Evolutionary conservation across 2,888 invertebrate genomes (phyloP).

Genomic region (Drosophila niveifrons): DNA sequence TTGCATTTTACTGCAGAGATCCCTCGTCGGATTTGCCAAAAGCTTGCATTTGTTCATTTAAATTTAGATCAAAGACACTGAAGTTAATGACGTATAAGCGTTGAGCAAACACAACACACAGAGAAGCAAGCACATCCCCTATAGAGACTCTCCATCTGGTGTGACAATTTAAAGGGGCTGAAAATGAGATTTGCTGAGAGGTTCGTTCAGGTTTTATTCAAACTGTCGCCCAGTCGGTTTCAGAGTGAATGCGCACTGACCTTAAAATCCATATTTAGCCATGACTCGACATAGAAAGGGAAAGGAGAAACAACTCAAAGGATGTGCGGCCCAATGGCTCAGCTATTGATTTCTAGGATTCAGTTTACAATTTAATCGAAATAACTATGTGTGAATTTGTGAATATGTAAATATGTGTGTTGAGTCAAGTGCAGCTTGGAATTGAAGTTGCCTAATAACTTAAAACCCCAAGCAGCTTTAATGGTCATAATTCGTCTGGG

Average conservation of each 20-base stretch:
- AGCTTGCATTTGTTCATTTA: slow-evolving; percentile 31
- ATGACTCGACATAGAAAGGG: slow-evolving; percentile 4
- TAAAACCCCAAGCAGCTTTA: slow-evolving; percentile 76
- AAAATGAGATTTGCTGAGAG: not conserved
- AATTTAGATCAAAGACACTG: slow-evolving; percentile 68
- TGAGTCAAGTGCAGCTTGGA: slow-evolving; percentile 51
- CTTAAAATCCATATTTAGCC: slow-evolving; percentile 62
- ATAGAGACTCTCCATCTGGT: not conserved
- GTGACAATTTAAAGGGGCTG: slow-evolving; percentile 28
- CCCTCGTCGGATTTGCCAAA: slow-evolving; percentile 4
- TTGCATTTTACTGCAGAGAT: not conserved
- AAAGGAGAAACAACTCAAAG: slow-evolving; percentile 12
- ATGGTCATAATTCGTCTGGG: slow-evolving; percentile 74
- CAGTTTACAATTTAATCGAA: not conserved
- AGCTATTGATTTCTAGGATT: slow-evolving; percentile 29
- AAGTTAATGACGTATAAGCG: slow-evolving; percentile 54
- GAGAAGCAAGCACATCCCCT: slow-evolving; percentile 1
- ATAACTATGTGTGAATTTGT: not conserved
- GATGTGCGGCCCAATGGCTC: slow-evolving; percentile 12
- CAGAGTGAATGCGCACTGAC: slow-evolving; percentile 56
- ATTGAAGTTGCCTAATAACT: slow-evolving; percentile 74
- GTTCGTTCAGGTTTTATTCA: not conserved
- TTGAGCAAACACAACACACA: slow-evolving; percentile 8
- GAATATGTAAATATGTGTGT: not conserved
- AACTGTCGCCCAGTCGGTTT: slow-evolving; percentile 4